Evolutionary conservation across 2,113 vertebrate genomes (phyloP), one percentile per base, ranked within the genome.

Genomic region (Pica pica): DNA sequence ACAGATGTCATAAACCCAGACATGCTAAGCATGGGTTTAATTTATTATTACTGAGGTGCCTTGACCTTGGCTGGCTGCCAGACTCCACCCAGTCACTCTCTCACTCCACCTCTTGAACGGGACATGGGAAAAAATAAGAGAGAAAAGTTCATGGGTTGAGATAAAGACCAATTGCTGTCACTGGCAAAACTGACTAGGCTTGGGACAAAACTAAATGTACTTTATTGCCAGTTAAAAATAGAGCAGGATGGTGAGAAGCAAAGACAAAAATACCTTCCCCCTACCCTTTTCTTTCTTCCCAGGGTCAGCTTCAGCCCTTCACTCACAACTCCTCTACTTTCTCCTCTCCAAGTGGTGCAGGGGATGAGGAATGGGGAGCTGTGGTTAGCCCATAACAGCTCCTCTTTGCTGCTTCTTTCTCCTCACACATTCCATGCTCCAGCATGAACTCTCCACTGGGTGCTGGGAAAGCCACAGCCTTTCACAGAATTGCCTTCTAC

Each of bases 261-360:
- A 76, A 63, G 31, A 56, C 31, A 63, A 56, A 56, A 74, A 2
- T 6, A 53, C 13, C 12, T 74, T 35, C 6, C 6, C 3, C 1
- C 17, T 31, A 41, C 3, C 3, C 14, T 26, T 16, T 41, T 9
- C 28, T 6, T 70, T 61, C 24, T 61, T 87, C 31, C 21, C 24
- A 44, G 37, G 19, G 13, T 50, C 30, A 47, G 14, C 63, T 88
- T 80, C 35, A 73, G 5, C 42, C 35, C 30, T 73, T 93, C 35
- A 9, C 16, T 67, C 31, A 49, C 1, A 1, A 11, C 13, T 74
- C 41, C n/a, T 55, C 5, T 15, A 20, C 4, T 71, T 30, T 23
- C 19, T 13, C 35, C 8, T 37, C 17, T 1, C 27, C 18, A 5
- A 5, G 10, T 0, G 0, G 15, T 2, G 1, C 55, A 49, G 20